A percentile compares a stretch with the other conserved stretches of the same genome.
These are phyloP conservation scores for Lumbricus terrestris DNA, from an alignment of 2,888 invertebrate genomes.

Conservation along the genomic window DNA sequence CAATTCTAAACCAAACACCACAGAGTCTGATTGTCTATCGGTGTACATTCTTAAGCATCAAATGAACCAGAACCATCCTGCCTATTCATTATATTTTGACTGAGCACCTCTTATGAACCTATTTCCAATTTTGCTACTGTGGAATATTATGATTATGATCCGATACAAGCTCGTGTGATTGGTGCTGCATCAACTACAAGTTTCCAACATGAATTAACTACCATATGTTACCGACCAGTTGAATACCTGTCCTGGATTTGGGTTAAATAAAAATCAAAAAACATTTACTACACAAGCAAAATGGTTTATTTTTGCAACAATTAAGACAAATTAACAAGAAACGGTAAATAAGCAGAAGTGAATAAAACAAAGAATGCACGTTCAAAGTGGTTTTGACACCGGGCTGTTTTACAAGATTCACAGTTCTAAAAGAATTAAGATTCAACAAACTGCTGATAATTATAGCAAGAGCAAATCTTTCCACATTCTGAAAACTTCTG, in stretches of 20 bases:
- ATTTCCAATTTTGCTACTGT: neutral
- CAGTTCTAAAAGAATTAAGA: neutral
- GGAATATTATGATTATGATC: too few relatives aligned
- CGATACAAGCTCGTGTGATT: neutral
- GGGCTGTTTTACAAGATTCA: neutral
- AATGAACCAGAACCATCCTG: neutral
- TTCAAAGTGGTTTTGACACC: neutral
- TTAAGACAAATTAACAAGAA: conserved; percentile 3
- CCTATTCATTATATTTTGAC: neutral
- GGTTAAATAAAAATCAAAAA: neutral
- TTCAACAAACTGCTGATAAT: neutral
- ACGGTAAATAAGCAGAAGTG: neutral
- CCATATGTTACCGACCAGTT: neutral
- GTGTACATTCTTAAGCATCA: neutral
- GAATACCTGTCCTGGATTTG: neutral
- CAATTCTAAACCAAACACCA: too few relatives aligned
- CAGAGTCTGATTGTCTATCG: too few relatives aligned
- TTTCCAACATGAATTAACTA: neutral
- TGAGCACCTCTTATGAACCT: neutral
- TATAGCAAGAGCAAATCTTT: too few relatives aligned
- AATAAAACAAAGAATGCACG: neutral
- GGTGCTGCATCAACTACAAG: neutral
- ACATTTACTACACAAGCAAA: neutral
- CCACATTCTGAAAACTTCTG: neutral
- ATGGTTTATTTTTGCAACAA: neutral